Conservation (phyloP, 2,888 invertebrate genomes). For the Pardosa pseudoannulata region DNA sequence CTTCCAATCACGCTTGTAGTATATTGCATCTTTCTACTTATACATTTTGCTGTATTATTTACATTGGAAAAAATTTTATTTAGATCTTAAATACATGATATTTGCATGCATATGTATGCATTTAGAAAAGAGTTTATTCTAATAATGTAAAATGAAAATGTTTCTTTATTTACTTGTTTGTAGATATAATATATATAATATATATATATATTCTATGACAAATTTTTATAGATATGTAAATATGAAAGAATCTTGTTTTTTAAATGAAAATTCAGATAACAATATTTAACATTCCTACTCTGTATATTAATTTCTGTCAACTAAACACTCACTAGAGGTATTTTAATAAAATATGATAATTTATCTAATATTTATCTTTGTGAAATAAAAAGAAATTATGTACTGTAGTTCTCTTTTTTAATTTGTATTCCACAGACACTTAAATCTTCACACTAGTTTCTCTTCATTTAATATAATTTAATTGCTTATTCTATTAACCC, state of each 20-base stretch:
- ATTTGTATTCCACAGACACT: neutral
- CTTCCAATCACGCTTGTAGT: slow-evolving; percentile 36
- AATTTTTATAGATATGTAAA: slow-evolving; percentile 1
- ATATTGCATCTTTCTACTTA: neutral
- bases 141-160: no score
- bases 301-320: neutral
- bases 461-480: no score
- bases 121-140: neutral
- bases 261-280: neutral
- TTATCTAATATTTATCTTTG: slow-evolving; percentile 8
- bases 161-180: neutral
- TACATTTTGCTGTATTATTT: neutral
- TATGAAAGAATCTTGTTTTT: neutral
- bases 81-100: neutral
- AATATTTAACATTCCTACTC: neutral
- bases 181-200: neutral
- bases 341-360: neutral
- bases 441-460: no score
- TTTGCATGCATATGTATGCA: neutral
- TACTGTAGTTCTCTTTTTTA: neutral
- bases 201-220: neutral
- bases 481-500: no score
- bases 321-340: neutral
- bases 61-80: neutral
- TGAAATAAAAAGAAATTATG: neutral